A percentile compares a stretch with the other conserved stretches of the same genome.
These are phyloP conservation scores for Akabosia matsudoensis DNA, from an alignment of 1,140 invertebrate genomes.

Conservation along the genomic window DNA sequence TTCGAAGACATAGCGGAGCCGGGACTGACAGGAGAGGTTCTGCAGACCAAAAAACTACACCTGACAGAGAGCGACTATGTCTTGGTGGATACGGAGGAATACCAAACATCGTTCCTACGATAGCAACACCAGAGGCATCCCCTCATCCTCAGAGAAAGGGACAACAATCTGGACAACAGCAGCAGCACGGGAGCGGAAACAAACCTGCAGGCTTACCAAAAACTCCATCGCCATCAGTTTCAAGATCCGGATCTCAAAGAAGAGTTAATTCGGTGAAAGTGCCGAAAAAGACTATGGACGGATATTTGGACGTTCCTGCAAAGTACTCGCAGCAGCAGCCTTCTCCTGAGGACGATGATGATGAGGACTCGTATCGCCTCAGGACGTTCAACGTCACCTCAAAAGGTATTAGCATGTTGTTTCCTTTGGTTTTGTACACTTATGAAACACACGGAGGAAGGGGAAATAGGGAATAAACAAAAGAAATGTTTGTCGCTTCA, in stretches of 20 bases:
- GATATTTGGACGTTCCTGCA: conserved; percentile 73
- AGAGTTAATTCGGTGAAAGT: conserved; percentile 44
- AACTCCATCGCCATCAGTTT: conserved; percentile 37
- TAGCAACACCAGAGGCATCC: conserved; percentile 47
- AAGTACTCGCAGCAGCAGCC: conserved; percentile 48
- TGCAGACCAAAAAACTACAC: conserved; percentile 38
- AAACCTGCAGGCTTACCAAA: conserved; percentile 43
- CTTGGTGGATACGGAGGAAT: conserved; percentile 10
- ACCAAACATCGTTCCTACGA: conserved; percentile 39
- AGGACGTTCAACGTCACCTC: conserved; percentile 83
- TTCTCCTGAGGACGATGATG: conserved; percentile 56
- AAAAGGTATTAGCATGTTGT: conserved; percentile 70
- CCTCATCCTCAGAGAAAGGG: conserved; percentile 30
- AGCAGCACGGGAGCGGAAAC: not conserved
- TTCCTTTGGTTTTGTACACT: conserved; percentile 15
- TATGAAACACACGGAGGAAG: not conserved
- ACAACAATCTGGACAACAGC: conserved; percentile 14
- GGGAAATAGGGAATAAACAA: too few species aligned
- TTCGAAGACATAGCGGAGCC: conserved; percentile 35
- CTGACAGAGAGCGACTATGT: conserved; percentile 36
- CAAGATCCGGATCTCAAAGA: conserved; percentile 34
- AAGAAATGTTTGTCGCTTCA: too few species aligned
- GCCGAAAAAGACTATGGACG: conserved; percentile 63
- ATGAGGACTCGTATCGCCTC: conserved; percentile 78
- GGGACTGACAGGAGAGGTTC: conserved; percentile 32